Evolutionary conservation across 2,888 invertebrate genomes (phyloP).

Genomic region (Pelosia muscerda): DNA sequence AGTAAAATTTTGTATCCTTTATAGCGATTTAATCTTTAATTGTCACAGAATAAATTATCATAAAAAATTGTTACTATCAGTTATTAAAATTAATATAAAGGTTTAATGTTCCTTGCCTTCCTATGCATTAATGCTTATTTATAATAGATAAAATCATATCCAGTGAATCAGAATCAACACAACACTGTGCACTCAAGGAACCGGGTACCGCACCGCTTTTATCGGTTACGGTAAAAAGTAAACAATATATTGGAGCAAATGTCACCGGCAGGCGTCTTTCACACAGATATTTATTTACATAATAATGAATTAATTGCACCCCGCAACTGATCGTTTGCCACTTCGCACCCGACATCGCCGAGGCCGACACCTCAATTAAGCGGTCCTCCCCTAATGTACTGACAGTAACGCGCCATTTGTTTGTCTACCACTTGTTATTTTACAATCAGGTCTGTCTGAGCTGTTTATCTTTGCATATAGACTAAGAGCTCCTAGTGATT

Average conservation of each 20-base stretch:
- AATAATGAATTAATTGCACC: conserved; percentile 72
- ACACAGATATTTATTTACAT: conserved; percentile 75
- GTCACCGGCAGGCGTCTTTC: conserved; percentile 65
- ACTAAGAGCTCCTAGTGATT: conserved; percentile 4
- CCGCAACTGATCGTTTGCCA: conserved; percentile 41
- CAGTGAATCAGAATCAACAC: background rate
- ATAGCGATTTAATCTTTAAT: no score
- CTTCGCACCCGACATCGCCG: conserved; percentile 34
- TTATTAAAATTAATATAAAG: no score
- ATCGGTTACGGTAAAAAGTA: background rate
- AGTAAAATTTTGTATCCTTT: no score
- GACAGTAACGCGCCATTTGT: conserved; percentile 38
- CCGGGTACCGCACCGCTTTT: background rate
- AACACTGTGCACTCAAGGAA: background rate
- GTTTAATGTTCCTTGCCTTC: no score
- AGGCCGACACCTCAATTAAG: conserved; percentile 28
- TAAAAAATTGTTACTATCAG: no score
- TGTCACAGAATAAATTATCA: no score
- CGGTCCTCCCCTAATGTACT: conserved; percentile 42
- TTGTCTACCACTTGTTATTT: conserved; percentile 57
- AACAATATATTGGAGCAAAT: conserved; percentile 23
- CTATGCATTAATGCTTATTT: background rate
- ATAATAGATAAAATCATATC: background rate
- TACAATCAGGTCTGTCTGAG: conserved; percentile 44
- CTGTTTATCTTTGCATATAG: conserved; percentile 24